These are phyloP conservation scores for Anastatus disparis DNA, from an alignment of 1,140 invertebrate species.

Conservation along the genomic window DNA sequence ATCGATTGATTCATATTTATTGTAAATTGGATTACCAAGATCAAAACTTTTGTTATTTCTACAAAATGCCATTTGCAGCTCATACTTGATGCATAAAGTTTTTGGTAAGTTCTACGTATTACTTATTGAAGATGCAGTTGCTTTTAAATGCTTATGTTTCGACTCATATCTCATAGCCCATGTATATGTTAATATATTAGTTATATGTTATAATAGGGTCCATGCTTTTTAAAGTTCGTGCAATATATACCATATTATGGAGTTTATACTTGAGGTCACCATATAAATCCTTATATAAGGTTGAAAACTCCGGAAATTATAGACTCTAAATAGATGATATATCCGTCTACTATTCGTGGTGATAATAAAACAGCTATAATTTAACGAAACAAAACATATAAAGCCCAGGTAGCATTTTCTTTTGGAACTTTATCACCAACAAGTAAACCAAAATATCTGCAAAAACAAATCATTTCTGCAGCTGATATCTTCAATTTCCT, in stretches of 20 bases:
- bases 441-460: slow-evolving; percentile 37
- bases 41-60: no score
- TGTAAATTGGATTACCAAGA: no score
- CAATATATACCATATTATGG: slow-evolving; percentile 36
- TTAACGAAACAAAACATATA: slow-evolving; percentile 33
- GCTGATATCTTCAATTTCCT: slow-evolving; percentile 37
- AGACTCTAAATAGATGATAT: not conserved
- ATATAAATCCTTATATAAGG: slow-evolving; percentile 29
- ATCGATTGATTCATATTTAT: no score
- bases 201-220: slow-evolving; percentile 32
- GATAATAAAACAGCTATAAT: slow-evolving; percentile 30
- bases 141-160: slow-evolving; percentile 39
- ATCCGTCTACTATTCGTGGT: slow-evolving; percentile 18
- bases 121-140: not conserved
- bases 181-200: no score
- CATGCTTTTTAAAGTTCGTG: slow-evolving; percentile 22
- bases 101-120: slow-evolving; percentile 14
- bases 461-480: slow-evolving; percentile 38
- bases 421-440: slow-evolving; percentile 27
- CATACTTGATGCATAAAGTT: slow-evolving; percentile 2
- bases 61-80: slow-evolving; percentile 14
- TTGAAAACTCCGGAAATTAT: slow-evolving; percentile 13
- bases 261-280: slow-evolving; percentile 40
- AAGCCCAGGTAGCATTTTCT: slow-evolving; percentile 21
- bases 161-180: slow-evolving; percentile 43